Evolutionary conservation across 1,140 invertebrate species (phyloP), one percentile per base, ranked within the genome.

Genomic region (Cherax destructor): DNA sequence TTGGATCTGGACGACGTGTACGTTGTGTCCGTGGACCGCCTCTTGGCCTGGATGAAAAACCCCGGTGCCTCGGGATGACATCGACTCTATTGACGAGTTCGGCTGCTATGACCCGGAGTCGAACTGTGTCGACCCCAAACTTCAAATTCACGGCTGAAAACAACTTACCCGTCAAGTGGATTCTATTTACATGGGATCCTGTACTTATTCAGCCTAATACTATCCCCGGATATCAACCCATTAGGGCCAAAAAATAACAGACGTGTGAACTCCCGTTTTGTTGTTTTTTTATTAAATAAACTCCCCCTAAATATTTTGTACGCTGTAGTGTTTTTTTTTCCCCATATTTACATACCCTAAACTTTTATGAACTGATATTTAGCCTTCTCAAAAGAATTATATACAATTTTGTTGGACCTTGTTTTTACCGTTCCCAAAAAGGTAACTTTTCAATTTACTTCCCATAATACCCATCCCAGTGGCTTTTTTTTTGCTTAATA

Each of bases 31-130:
- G 93, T 94, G 5, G 94, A 94, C 72, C 95, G 95, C 91, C 95
- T 95, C 9, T 94, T 96, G 18, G 95, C 96, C 90, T 96, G 96
- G 96, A 95, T 96, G 52, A 95, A 95, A 93, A 95, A 96, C 91
- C n/a, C 96, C 96, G 2, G 94, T 95, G 0, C 85, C 95, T 1
- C 50, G 96, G 1, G 91, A 94, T 41, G 94, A 95, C 6, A 93
- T 95, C 65, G 92, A 88, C 76, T 93, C 78, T 94, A 94, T 83
- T 83, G 91, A 24, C 81, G 91, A 24, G n/a, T 92, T 93, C 86
- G 41, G 59, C 18, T 93, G 93, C 72, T 72, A 65, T 7, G 81
- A 78, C 41, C 91, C 91, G 0, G 86, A 85, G 5, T 69, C 78
- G 52, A 56, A 52, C 50, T 92, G 91, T 56, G 59, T 78, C 0